Percentiles rank a stretch among this genome's conserved stretches.
phyloP scores from a whole-genome alignment of 35 echinoderm and acorn worm genomes.

The Holothuria glaberrima region DNA sequence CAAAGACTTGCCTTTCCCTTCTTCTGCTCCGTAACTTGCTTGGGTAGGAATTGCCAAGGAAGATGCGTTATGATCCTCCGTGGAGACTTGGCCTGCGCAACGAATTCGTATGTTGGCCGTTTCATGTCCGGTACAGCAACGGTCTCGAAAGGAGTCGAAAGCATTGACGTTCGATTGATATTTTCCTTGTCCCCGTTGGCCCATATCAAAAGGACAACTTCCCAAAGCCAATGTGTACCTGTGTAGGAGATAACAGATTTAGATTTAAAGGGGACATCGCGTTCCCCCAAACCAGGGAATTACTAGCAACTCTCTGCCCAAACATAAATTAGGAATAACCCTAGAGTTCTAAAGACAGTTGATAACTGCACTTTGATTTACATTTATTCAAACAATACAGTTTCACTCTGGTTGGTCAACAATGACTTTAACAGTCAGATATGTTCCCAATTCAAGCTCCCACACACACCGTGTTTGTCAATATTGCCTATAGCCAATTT shows the following conservation, averaged over 20 bases:
- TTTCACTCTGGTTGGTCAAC: too few relatives aligned
- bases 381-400: too few relatives aligned
- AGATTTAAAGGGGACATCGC: too few relatives aligned
- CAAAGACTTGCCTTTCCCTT: slow-evolving; percentile 4
- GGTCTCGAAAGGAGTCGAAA: neutral
- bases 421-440: too few relatives aligned
- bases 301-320: too few relatives aligned
- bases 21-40: neutral
- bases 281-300: too few relatives aligned
- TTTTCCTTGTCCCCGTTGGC: slow-evolving; percentile 50
- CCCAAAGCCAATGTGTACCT: slow-evolving; percentile 78
- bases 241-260: neutral
- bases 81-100: neutral
- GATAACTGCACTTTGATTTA: too few relatives aligned
- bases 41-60: slow-evolving; percentile 24
- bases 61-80: slow-evolving; percentile 1
- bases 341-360: too few relatives aligned
- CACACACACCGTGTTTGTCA: too few relatives aligned
- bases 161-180: slow-evolving; percentile 50
- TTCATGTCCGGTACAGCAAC: neutral
- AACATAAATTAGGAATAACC: too few relatives aligned
- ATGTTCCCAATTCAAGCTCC: too few relatives aligned
- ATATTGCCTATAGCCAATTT: too few relatives aligned
- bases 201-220: slow-evolving; percentile 62
- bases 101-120: slow-evolving; percentile 7